Evolutionary conservation across 2,888 invertebrate species (phyloP), one percentile per base, ranked within the genome.

Genomic region (Lacanobia oleracea): DNA sequence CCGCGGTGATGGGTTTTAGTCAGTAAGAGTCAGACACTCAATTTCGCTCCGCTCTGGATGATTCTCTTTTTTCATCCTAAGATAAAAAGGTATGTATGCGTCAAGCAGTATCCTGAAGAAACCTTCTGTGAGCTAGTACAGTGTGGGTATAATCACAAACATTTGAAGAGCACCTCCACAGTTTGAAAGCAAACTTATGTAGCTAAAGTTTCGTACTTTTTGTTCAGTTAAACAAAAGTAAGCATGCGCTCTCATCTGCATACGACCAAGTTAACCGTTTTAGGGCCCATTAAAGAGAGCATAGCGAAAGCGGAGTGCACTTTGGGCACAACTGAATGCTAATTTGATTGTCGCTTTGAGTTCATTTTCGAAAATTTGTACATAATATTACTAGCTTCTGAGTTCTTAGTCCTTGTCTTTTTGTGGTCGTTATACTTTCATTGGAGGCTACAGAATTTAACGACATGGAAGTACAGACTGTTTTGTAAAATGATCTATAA

Each of bases 301-400:
- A 79, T 62, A 70, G 50, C 33, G 23, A 71, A 63, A 64, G 51
- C 33, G 71, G 40, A 80, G 68, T 83, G 79, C 79, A 83, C 81
- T 79, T 83, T 59, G 48, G 56, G 65, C 16, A 61, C 62, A 75
- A 63, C 81, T 80, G 74, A 80, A 79, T 79, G 79, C 84, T 79
- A 79, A 79, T 79, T 83, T 68, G 40, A 83, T 83, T 21, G 67
- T 66, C 56, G 56, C 75, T 75, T 74, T 64, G 33, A 79, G 60
- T 66, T 72, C 54, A 79, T 78, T 72, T 75, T 68, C 51, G 51
- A 57, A 77, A 69, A 67, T 67, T 74, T 71, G 71, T 50, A 65
- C 73, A 71, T 77, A 60, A 66, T 81, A 66, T 54, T 45, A 76
- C 37, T 50, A 76, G 76, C 27, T 75, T 53, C 14, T 33, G 40